Evolutionary conservation across 1,140 invertebrate species (phyloP), one percentile per base, ranked within the genome.

Genomic region (Anadara kagoshimensis): DNA sequence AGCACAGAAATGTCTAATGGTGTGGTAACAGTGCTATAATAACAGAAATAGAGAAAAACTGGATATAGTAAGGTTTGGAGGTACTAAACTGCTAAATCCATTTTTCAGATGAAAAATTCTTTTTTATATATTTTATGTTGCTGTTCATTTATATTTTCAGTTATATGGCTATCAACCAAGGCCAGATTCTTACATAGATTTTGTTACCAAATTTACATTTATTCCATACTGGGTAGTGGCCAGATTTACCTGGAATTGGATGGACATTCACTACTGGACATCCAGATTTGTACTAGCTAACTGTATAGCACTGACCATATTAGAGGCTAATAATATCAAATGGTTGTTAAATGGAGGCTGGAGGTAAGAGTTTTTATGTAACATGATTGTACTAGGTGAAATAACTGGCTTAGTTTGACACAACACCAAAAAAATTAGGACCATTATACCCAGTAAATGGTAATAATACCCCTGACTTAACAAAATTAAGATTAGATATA

Each of bases 251-350:
- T 53, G 47, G 47, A 26, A 64, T 22, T 64, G 29, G 12, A n/a
- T 64, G 1, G 53, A 22, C 41, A 36, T 64, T n/a, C 62, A 64
- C 24, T 64, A 53, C 20, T 64, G 62, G 62, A 64, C 62, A 41
- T 64, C 62, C 11, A 64, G 62, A 64, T 53, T 64, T 36, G n/a
- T 64, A 10, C n/a, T 64, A 18, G 49, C 24, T 5, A 53, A 64
- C 11, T 64, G 62, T 41, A 36, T 64, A 45, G 62, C 29, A n/a
- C 43, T 64, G 12, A 64, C 62, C 11, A n/a, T 64, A 7, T 22
- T 64, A 53, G 62, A 64, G 43, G 62, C 62, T n/a, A 43, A 45
- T 53, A 43, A 29, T 36, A 49, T 64, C 1, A 44, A 49, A 53
- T 64, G 62, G 62, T n/a, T 62, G 12, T 12, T 61, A 10, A n/a